Evolutionary conservation across 2,113 vertebrate genomes (phyloP), one percentile per base, ranked within the genome.

Genomic region (Platysteira castanea): DNA sequence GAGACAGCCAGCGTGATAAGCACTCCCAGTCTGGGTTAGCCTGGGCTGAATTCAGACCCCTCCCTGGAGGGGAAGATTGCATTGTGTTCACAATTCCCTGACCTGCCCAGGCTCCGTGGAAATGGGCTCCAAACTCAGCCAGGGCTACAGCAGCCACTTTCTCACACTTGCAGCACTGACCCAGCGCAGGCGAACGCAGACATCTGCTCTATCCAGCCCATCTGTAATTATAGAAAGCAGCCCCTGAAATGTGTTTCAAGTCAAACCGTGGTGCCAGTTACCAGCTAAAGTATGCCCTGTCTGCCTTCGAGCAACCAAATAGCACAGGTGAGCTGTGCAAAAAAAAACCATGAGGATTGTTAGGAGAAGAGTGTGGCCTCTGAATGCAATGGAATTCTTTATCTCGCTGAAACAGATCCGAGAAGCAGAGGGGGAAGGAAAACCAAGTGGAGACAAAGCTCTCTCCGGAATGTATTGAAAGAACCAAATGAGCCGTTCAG

Each of bases 381-480:
- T 82, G 89, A 70, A 68, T 79, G 90, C 83, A 41, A 23, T 70
- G 53, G 70, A 65, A 86, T 81, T 95, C 92, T 97, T 97, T 97
- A 94, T 97, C 96, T 97, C 15, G 2, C 73, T 92, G 81, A 89
- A 96, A 96, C 86, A 96, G 85, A 94, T 75, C 53, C 6, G 4
- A 85, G 83, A 22, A 39, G 70, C 23, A 37, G 42, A 15, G 60
- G 41, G 64, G 78, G 71, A 33, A 90, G 79, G 76, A 60, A 87
- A 96, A 93, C 31, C 35, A 46, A 97, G 46, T 1, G 7, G 64
- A 88, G 81, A 95, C 95, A 97, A 96, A 96, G 95, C 75, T 60
- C 35, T 31, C 60, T 57, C 76, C 2, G 16, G 95, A 65, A 95
- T 75, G 74, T 19, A 87, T 44, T 82, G 80, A 90, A 76, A 87